phyloP scores from a whole-genome alignment of 1,140 invertebrate genomes.

The Microplitis demolitor region DNA sequence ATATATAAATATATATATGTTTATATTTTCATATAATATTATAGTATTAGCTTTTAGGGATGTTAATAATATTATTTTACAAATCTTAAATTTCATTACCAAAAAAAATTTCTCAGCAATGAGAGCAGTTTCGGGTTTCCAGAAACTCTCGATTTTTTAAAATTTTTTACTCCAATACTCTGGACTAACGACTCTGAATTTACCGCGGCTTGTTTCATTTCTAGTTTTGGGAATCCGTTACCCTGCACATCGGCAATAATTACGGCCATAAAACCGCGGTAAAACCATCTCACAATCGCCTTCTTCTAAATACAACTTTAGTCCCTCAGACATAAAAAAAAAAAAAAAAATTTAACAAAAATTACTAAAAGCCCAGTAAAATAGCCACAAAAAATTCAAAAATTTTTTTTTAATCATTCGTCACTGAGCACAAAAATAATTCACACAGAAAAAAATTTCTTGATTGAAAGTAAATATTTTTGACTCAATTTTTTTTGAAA shows the following conservation, averaged over 20 bases:
- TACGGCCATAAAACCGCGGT: conserved; percentile 34
- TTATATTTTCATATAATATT: too few species aligned
- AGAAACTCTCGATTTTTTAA: neutral
- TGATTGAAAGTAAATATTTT: too few species aligned
- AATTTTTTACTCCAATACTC: neutral
- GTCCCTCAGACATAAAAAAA: conserved; percentile 41
- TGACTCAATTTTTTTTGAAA: too few species aligned
- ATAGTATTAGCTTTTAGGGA: too few species aligned
- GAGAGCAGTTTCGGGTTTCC: neutral
- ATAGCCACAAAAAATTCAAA: too few species aligned
- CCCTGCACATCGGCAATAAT: conserved; percentile 33
- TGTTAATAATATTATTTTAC: too few species aligned
- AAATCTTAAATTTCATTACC: too few species aligned
- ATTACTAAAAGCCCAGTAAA: too few species aligned
- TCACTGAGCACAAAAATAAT: too few species aligned
- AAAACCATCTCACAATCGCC: conserved; percentile 23
- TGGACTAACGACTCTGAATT: neutral
- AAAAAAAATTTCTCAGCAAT: neutral
- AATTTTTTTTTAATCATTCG: too few species aligned
- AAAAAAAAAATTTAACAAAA: conserved; percentile 25
- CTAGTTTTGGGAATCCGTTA: conserved; percentile 41
- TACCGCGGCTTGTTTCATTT: conserved; percentile 33
- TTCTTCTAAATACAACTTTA: conserved; percentile 38
- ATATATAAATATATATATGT: too few species aligned
- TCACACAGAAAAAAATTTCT: too few species aligned